These are phyloP conservation scores for Cygnus olor DNA, from an alignment of 2,797 vertebrate genomes.

Conservation along the genomic window DNA sequence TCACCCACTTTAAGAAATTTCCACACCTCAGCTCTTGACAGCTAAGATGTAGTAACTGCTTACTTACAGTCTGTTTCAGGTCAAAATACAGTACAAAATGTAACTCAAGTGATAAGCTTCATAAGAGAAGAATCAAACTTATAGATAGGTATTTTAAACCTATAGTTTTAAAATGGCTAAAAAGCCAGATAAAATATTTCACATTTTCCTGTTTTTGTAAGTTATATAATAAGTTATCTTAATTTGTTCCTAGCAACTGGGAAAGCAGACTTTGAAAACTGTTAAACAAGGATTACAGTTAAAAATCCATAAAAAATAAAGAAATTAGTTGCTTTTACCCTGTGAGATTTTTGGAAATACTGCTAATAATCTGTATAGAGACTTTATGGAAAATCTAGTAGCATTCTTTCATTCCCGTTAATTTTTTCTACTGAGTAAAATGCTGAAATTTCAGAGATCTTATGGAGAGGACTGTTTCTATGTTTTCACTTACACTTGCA, in stretches of 20 bases:
- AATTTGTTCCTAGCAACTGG: not conserved
- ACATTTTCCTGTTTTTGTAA: not conserved
- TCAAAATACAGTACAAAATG: not conserved
- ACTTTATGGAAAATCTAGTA: not conserved
- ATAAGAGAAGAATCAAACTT: not conserved
- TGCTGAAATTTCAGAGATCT: not conserved
- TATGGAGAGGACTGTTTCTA: not conserved
- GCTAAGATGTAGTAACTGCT: not conserved
- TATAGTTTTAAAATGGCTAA: not conserved
- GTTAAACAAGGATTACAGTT: not conserved
- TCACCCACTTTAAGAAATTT: not conserved
- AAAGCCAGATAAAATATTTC: not conserved
- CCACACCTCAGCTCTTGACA: not conserved
- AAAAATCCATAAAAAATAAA: not conserved
- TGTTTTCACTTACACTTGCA: conserved; percentile 34
- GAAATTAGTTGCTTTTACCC: not conserved
- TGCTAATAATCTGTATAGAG: not conserved
- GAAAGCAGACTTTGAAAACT: not conserved
- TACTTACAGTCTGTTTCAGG: not conserved
- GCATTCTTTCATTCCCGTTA: not conserved
- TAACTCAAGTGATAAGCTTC: not conserved
- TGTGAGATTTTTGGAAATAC: not conserved
- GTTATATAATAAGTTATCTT: not conserved
- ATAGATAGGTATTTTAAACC: not conserved
- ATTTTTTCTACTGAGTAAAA: not conserved